phyloP scores from a whole-genome alignment of 2,888 invertebrate genomes.

The Camponotus fellah region DNA sequence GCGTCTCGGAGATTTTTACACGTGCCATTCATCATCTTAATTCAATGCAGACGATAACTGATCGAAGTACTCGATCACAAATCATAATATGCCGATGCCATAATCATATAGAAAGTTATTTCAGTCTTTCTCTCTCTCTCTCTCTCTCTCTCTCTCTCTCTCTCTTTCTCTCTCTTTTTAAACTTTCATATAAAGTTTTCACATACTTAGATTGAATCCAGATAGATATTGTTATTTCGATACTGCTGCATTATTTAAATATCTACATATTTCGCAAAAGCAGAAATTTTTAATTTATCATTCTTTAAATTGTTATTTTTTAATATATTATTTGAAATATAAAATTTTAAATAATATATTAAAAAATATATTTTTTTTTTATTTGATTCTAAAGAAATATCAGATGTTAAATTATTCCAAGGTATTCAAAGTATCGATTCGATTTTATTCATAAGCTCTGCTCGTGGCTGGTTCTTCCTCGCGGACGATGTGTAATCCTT shows the following conservation, averaged over 20 bases:
- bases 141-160: background rate
- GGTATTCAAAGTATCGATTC: background rate
- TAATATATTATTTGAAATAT: no score
- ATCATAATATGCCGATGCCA: constrained; percentile 11
- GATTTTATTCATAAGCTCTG: background rate
- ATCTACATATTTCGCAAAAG: background rate
- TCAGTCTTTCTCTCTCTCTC: background rate
- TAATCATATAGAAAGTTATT: constrained; percentile 29
- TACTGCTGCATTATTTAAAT: background rate
- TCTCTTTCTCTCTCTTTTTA: background rate
- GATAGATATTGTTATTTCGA: background rate
- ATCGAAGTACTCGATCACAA: constrained; percentile 22
- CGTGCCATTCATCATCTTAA: constrained; percentile 7
- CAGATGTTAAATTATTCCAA: background rate
- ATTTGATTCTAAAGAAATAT: background rate
- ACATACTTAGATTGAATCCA: background rate
- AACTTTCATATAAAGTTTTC: constrained; percentile 18
- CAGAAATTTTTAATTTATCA: background rate
- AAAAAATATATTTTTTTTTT: no score
- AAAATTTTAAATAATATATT: no score
- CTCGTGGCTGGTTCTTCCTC: background rate
- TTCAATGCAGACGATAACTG: constrained; percentile 16
- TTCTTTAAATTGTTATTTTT: background rate
- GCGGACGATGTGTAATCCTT: constrained; percentile 21
- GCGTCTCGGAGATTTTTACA: constrained; percentile 27